phyloP scores from a whole-genome alignment of 1,140 invertebrate genomes.

The Mycetomoellerius zeteki region DNA sequence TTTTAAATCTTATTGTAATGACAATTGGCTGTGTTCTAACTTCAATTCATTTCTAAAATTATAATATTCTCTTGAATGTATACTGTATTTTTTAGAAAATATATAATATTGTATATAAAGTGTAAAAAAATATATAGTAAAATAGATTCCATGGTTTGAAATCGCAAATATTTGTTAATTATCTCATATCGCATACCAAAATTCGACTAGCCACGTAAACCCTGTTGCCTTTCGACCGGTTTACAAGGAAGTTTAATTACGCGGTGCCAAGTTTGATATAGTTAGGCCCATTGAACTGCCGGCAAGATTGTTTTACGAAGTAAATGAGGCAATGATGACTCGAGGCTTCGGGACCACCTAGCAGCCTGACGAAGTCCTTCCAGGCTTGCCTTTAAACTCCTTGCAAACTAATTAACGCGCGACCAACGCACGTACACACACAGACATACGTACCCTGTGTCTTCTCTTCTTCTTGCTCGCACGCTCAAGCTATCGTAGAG shows the following conservation, averaged over 20 bases:
- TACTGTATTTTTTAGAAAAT: not conserved
- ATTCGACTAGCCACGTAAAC: slow-evolving; percentile 74
- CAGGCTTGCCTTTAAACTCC: slow-evolving; percentile 66
- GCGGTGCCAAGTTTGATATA: slow-evolving; percentile 84
- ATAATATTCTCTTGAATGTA: not conserved
- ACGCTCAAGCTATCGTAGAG: slow-evolving; percentile 27
- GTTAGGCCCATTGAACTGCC: slow-evolving; percentile 82
- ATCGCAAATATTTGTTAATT: slow-evolving; percentile 13
- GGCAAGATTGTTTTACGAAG: slow-evolving; percentile 85
- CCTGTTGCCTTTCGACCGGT: slow-evolving; percentile 68
- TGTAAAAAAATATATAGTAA: not conserved
- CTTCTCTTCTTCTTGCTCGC: slow-evolving; percentile 50
- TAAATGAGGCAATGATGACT: slow-evolving; percentile 87
- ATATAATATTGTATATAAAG: not conserved
- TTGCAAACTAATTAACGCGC: slow-evolving; percentile 74
- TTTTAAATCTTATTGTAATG: not conserved
- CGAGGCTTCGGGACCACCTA: slow-evolving; percentile 83
- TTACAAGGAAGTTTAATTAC: slow-evolving; percentile 78
- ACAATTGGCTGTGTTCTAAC: not conserved
- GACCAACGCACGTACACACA: slow-evolving; percentile 58
- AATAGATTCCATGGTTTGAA: not conserved
- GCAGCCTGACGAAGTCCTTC: slow-evolving; percentile 73
- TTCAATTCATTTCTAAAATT: not conserved
- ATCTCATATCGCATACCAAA: slow-evolving; percentile 34
- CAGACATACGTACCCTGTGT: slow-evolving; percentile 68